phyloP scores from a whole-genome alignment of 2,797 vertebrate genomes.

The Acrocephalus scirpaceus region DNA sequence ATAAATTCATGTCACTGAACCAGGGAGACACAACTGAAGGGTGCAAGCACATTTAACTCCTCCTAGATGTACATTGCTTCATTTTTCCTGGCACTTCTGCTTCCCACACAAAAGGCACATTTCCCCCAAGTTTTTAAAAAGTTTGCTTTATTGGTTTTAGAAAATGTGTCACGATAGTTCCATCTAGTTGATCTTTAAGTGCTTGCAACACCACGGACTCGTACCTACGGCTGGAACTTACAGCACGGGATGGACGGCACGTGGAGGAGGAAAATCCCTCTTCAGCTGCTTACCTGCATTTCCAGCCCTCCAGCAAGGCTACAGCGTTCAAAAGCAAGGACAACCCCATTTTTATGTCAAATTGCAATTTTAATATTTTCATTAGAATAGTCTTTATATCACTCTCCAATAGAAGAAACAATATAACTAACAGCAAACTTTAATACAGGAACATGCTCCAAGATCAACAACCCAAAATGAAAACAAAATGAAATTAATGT shows the following conservation, averaged over 20 bases:
- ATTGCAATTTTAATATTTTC: conserved; percentile 78
- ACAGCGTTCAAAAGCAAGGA: conserved; percentile 73
- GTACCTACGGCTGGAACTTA: background rate
- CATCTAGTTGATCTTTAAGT: conserved; percentile 53
- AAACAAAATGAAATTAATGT: conserved; percentile 75
- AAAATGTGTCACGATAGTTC: conserved; percentile 36
- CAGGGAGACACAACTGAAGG: background rate
- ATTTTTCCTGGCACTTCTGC: background rate
- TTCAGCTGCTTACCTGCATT: conserved; percentile 30
- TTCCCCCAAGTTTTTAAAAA: conserved; percentile 51
- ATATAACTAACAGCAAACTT: conserved; percentile 77
- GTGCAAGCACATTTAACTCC: background rate
- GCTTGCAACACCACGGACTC: conserved; percentile 42
- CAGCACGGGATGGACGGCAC: background rate
- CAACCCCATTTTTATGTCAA: conserved; percentile 73
- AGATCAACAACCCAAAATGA: conserved; percentile 75
- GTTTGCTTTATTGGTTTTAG: conserved; percentile 73
- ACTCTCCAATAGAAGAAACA: conserved; percentile 76
- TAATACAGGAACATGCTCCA: conserved; percentile 75
- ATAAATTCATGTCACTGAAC: background rate
- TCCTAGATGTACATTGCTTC: background rate
- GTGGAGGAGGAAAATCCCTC: background rate
- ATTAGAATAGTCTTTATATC: conserved; percentile 77
- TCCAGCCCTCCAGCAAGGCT: conserved; percentile 52
- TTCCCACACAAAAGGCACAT: conserved; percentile 60